Percentiles rank a stretch among this genome's conserved stretches.
These are phyloP conservation scores for Procavia capensis DNA, from an alignment of 2,113 vertebrate genomes.

Conservation along the genomic window DNA sequence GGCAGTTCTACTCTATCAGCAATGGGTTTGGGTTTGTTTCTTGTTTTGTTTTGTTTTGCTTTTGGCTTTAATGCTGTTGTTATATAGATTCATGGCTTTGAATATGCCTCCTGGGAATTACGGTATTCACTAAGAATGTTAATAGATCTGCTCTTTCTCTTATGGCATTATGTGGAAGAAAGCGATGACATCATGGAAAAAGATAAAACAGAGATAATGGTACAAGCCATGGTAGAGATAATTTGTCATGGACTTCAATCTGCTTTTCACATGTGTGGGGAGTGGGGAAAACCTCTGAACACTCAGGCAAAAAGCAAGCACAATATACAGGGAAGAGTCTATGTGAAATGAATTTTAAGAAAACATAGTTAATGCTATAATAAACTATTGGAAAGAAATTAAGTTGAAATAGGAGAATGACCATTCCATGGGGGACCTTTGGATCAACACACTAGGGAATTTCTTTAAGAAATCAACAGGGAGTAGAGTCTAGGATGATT, in stretches of 20 bases:
- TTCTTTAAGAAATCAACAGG: conserved; percentile 27
- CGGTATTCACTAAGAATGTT: not conserved
- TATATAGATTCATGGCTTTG: not conserved
- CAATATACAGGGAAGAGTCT: not conserved
- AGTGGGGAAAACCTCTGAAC: too few relatives aligned
- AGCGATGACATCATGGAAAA: not conserved
- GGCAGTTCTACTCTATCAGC: too few relatives aligned
- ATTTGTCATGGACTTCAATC: not conserved
- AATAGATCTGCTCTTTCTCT: conserved; percentile 21
- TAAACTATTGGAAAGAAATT: conserved; percentile 38
- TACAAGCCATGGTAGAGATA: not conserved
- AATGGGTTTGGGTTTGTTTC: too few relatives aligned
- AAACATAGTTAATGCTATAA: conserved; percentile 16
- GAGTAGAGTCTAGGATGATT: not conserved
- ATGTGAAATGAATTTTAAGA: not conserved
- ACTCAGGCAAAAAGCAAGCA: not conserved
- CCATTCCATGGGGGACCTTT: not conserved
- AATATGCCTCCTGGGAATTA: not conserved
- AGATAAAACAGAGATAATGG: not conserved
- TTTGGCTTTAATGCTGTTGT: not conserved
- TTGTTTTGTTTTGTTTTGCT: too few relatives aligned
- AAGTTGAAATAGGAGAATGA: conserved; percentile 13
- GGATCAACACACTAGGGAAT: not conserved
- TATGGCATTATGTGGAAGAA: not conserved
- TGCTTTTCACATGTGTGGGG: not conserved